These are phyloP conservation scores for Plusia festucae DNA, from an alignment of 2,888 invertebrate genomes.

Conservation along the genomic window DNA sequence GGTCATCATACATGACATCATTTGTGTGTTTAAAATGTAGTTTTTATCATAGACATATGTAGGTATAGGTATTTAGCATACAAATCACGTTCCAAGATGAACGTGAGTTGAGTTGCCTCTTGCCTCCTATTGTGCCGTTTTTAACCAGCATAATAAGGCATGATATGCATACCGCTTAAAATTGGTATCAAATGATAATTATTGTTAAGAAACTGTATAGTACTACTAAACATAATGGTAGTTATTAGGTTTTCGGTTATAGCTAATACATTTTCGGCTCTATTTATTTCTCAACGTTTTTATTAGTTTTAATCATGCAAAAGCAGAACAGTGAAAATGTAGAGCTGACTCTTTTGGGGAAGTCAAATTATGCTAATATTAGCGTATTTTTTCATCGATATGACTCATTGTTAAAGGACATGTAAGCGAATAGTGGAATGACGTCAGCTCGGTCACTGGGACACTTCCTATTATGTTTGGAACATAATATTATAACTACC, in stretches of 20 bases:
- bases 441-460: constrained; percentile 56
- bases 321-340: constrained; percentile 30
- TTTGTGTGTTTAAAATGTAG: constrained; percentile 2
- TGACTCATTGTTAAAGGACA: constrained; percentile 52
- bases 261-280: not conserved
- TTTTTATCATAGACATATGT: not conserved
- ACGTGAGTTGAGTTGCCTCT: constrained; percentile 33
- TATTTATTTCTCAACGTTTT: constrained; percentile 40
- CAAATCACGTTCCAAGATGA: constrained; percentile 54
- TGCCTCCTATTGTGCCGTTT: constrained; percentile 51
- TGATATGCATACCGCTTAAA: constrained; percentile 13
- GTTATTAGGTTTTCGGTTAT: not conserved
- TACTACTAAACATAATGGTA: not conserved
- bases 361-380: constrained; percentile 46
- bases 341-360: constrained; percentile 32
- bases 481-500: not conserved
- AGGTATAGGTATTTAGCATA: constrained; percentile 36
- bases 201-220: no score
- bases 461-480: constrained; percentile 25
- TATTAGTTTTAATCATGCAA: constrained; percentile 56
- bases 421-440: constrained; percentile 42
- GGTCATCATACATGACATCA: constrained; percentile 5
- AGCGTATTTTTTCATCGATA: constrained; percentile 46
- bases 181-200: not conserved
- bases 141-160: constrained; percentile 23